phyloP scores from a whole-genome alignment of 2,113 vertebrate genomes.

The Phalacrocorax aristotelis region DNA sequence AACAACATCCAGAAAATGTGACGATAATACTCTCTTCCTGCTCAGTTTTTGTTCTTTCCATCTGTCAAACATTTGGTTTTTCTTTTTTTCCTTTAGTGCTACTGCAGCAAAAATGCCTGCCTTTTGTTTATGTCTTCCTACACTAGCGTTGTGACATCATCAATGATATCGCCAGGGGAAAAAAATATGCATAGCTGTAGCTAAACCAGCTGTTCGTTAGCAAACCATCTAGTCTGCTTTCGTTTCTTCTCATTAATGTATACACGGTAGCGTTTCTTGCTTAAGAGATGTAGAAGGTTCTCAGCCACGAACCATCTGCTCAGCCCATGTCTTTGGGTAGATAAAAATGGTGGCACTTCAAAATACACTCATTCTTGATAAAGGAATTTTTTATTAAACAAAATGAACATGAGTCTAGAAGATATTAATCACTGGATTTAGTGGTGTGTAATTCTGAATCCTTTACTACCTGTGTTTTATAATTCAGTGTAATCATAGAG shows the following conservation, averaged over 20 bases:
- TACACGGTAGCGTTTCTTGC: neutral
- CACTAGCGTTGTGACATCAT: conserved; percentile 70
- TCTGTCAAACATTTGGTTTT: conserved; percentile 59
- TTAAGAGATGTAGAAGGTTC: neutral
- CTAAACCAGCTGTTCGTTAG: conserved; percentile 51
- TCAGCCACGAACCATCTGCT: conserved; percentile 53
- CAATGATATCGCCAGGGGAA: conserved; percentile 38
- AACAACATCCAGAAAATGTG: neutral
- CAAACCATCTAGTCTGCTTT: conserved; percentile 35
- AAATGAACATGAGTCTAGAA: neutral
- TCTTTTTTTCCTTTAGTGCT: conserved; percentile 14
- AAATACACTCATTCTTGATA: neutral
- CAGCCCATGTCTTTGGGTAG: neutral
- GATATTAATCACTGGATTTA: neutral
- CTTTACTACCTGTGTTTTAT: neutral
- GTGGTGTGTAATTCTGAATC: neutral
- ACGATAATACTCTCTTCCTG: neutral
- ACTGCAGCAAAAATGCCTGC: conserved; percentile 74
- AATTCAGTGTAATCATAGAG: neutral
- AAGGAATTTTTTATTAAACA: neutral
- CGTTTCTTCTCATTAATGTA: conserved; percentile 25
- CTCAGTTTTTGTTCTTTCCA: conserved; percentile 47
- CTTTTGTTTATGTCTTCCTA: conserved; percentile 78
- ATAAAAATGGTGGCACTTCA: conserved; percentile 55
- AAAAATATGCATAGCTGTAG: conserved; percentile 49